Conservation (phyloP, 1,140 invertebrate genomes). For the Cotesia vestalis region DNA sequence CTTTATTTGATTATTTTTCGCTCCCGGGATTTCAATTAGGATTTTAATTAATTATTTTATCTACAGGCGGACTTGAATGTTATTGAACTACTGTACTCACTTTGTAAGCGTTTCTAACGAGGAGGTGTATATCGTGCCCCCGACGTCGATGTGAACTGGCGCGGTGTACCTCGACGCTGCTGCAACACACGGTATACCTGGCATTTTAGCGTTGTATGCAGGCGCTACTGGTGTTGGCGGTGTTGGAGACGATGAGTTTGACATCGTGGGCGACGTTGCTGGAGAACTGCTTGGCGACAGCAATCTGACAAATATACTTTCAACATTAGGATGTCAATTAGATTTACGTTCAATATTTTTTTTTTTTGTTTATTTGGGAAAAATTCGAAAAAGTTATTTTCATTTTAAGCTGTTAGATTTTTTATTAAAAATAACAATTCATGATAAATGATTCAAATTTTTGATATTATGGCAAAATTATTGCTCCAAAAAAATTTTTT, state of each 20-base stretch:
- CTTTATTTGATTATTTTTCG: no score
- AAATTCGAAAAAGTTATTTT: no score
- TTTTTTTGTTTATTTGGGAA: no score
- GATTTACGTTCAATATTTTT: conserved; percentile 21
- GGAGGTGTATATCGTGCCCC: conserved; percentile 95
- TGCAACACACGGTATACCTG: conserved; percentile 91
- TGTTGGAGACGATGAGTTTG: conserved; percentile 73
- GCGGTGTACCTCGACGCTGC: conserved; percentile 91
- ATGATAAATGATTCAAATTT: no score
- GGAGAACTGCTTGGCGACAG: conserved; percentile 74
- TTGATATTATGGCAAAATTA: no score
- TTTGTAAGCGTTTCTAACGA: conserved; percentile 94
- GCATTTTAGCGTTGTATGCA: conserved; percentile 73
- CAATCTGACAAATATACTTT: conserved; percentile 66
- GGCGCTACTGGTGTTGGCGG: conserved; percentile 66
- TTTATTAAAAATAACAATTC: neutral
- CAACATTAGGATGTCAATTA: conserved; percentile 43
- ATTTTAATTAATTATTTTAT: conserved; percentile 8
- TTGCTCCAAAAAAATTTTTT: neutral
- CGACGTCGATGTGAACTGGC: conserved; percentile 97
- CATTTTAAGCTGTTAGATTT: no score
- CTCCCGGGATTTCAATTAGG: neutral
- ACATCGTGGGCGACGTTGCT: conserved; percentile 74
- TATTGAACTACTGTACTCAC: conserved; percentile 69
- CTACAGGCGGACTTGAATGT: neutral